A percentile compares a stretch with the other conserved stretches of the same genome.
Conservation (phyloP, 2,888 invertebrate genomes). For the Tachina fera region DNA sequence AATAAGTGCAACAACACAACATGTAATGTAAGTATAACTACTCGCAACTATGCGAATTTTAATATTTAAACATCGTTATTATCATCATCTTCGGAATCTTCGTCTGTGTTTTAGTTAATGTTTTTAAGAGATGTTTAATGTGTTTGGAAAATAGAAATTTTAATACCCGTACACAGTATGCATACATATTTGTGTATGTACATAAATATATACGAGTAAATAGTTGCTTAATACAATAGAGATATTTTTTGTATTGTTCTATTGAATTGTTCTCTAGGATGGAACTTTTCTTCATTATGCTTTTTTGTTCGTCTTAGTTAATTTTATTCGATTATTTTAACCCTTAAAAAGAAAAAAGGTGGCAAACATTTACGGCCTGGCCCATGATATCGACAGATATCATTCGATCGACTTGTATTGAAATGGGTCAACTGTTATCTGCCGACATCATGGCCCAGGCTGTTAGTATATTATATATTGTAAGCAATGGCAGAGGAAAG, state of each 20-base stretch:
- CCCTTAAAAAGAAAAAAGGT: not conserved
- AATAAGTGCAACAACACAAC: conserved; percentile 30
- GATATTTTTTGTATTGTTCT: conserved; percentile 41
- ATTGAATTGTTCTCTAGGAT: conserved; percentile 62
- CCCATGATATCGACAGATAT: no score
- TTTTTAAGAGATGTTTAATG: conserved; percentile 36
- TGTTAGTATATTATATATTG: no score
- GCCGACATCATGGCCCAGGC: no score
- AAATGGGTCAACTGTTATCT: no score
- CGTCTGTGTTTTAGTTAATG: conserved; percentile 16
- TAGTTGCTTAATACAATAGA: conserved; percentile 15
- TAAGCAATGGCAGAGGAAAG: no score
- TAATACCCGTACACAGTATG: conserved; percentile 21
- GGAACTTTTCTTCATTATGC: conserved; percentile 22
- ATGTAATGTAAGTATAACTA: conserved; percentile 30
- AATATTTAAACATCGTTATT: conserved; percentile 51
- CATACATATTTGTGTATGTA: no score
- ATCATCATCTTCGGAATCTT: conserved; percentile 27
- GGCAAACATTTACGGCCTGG: not conserved
- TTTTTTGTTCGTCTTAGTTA: conserved; percentile 26
- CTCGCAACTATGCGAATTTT: conserved; percentile 56
- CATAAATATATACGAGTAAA: no score
- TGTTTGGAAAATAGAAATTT: conserved; percentile 59
- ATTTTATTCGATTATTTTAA: conserved; percentile 18
- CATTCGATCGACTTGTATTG: no score